phyloP scores from a whole-genome alignment of 1,140 invertebrate species.

The Panagrolaimus sp. region DNA sequence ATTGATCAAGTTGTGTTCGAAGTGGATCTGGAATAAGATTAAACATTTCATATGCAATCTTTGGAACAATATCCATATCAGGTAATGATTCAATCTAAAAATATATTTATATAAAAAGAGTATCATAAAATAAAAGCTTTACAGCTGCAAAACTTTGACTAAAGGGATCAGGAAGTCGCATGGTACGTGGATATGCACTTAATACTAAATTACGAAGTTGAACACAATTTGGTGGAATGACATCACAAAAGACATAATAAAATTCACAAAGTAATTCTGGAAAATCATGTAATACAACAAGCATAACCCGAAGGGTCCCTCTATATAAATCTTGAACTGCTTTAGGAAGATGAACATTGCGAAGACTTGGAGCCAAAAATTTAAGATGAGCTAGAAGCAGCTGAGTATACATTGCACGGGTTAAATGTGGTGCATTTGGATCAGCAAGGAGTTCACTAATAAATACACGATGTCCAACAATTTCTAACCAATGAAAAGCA shows the following conservation, averaged over 20 bases:
- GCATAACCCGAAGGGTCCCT: conserved; percentile 85
- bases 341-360: conserved; percentile 88
- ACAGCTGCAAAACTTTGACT: conserved; percentile 58
- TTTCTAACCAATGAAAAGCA: conserved; percentile 93
- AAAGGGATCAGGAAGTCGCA: conserved; percentile 94
- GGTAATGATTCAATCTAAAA: conserved; percentile 90
- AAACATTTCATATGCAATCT: conserved; percentile 73
- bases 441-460: conserved; percentile 84
- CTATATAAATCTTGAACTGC: conserved; percentile 88
- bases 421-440: conserved; percentile 48
- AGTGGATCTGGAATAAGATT: conserved; percentile 31
- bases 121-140: not conserved
- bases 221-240: conserved; percentile 96
- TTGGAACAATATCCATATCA: conserved; percentile 73
- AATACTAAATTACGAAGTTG: conserved; percentile 97
- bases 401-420: conserved; percentile 68
- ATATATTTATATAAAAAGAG: conserved; percentile 15
- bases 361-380: conserved; percentile 87
- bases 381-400: conserved; percentile 90
- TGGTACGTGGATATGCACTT: conserved; percentile 92
- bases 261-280: conserved; percentile 98
- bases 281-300: conserved; percentile 94
- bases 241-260: conserved; percentile 98
- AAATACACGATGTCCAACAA: conserved; percentile 87
- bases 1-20: conserved; percentile 78